Evolutionary conservation across 2,797 vertebrate genomes (phyloP).

Genomic region (Acropternis orthonyx): DNA sequence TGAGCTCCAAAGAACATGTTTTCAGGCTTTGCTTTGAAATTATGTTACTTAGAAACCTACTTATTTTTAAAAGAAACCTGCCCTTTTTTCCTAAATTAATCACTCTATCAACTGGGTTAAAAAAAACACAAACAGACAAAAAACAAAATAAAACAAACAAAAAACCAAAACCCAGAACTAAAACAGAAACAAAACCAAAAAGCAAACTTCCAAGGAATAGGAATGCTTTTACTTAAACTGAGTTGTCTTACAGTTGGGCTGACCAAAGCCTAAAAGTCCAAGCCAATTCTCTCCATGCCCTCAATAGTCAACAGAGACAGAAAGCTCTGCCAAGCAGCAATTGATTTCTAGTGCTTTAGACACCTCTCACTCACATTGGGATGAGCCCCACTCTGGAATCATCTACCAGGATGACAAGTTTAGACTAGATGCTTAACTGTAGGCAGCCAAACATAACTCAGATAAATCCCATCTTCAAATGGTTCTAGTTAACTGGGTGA

Average conservation of each 20-base stretch:
- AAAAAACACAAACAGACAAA: neutral
- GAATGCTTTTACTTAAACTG: neutral
- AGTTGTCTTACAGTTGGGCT: neutral
- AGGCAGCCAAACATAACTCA: neutral
- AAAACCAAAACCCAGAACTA: no score
- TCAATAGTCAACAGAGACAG: neutral
- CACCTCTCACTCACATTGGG: neutral
- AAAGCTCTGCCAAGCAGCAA: neutral
- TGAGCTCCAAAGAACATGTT: neutral
- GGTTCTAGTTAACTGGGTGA: slow-evolving; percentile 28
- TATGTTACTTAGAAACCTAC: neutral
- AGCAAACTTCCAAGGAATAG: neutral
- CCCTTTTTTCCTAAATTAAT: neutral
- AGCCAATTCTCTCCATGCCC: neutral
- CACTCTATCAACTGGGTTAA: neutral
- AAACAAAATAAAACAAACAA: no score
- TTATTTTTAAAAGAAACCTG: neutral
- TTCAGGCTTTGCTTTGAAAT: neutral
- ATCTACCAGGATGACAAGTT: neutral
- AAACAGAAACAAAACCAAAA: neutral
- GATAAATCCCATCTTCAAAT: neutral
- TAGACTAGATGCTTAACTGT: neutral
- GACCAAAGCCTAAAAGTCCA: neutral
- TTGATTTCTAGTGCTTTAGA: neutral
- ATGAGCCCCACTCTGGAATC: neutral